A percentile compares a stretch with the other conserved stretches of the same genome.
phyloP scores from a whole-genome alignment of 2,113 vertebrate genomes.

The Ochotona princeps region DNA sequence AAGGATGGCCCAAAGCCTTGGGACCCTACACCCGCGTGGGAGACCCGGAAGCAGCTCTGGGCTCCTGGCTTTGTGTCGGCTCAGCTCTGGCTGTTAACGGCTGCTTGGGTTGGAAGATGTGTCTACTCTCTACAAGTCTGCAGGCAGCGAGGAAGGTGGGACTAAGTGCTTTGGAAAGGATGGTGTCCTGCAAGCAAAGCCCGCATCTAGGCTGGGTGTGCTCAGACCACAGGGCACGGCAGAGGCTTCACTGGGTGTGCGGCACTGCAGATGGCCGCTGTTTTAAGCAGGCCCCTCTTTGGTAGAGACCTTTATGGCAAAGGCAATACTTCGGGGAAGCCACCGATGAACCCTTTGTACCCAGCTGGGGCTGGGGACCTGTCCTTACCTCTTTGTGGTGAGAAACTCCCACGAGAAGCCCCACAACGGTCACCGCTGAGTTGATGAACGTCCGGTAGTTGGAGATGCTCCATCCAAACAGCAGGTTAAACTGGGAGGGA shows the following conservation, averaged over 20 bases:
- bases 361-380: background rate
- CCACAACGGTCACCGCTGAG: constrained; percentile 69
- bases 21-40: no score
- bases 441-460: constrained; percentile 72
- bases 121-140: no score
- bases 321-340: background rate
- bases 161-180: background rate
- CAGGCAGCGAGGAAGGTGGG: background rate
- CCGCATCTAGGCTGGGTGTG: background rate
- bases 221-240: background rate
- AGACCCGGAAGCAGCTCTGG: no score
- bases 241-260: background rate
- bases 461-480: constrained; percentile 72
- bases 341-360: background rate
- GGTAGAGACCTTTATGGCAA: background rate
- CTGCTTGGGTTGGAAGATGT: no score
- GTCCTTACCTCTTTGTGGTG: constrained; percentile 62
- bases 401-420: constrained; percentile 73
- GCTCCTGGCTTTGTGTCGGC: no score
- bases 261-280: background rate
- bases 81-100: no score
- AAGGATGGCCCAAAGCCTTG: no score
- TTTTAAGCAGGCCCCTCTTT: background rate
- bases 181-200: background rate
- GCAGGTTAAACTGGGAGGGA: constrained; percentile 76